Evolutionary conservation across 1,140 invertebrate genomes (phyloP), one percentile per base, ranked within the genome.

Genomic region (Lepeophtheirus salmonis): DNA sequence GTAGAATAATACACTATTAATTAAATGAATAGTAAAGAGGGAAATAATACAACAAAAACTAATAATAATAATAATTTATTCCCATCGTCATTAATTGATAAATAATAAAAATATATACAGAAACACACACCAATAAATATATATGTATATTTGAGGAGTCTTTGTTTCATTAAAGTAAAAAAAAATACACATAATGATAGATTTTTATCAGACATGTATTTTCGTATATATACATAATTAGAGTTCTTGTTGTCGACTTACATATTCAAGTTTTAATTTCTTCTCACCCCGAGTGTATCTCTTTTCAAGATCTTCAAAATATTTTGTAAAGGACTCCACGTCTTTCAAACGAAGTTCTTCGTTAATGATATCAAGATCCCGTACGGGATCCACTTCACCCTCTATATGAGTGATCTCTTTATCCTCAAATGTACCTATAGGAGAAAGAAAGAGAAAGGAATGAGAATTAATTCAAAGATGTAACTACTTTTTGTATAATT

Each of bases 381-480:
- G 76, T 1, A 96, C 80, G 0, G 96, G 96, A 71, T 99, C 86
- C 0, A 99, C 90, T 57, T 98, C 94, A 6, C 95, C 95, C 71
- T 99, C 95, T 0, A 98, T 83, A 68, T 99, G 96, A 24, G 89
- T 94, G 0, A 99, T 91, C 67, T 97, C 90, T 56, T 91, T 89
- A 71, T 97, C 91, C 64, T 97, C 94, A 70, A 99, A 99, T 18
- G 89, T 89, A 70, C 90, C 89, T 94, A 68, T 62, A 56, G 63
- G 30, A n/a, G n/a, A 41, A 41, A 41, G 6, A 41, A 41, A 10
- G 30, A 41, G 6, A n/a, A n/a, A n/a, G n/a, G n/a, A n/a, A n/a
- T n/a, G n/a, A n/a, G n/a, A n/a, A n/a, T n/a, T n/a, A n/a, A n/a
- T n/a, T n/a, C n/a, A n/a, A n/a, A n/a, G n/a, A n/a, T n/a, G n/a